Percentiles rank a stretch among this genome's conserved stretches.
phyloP scores from a whole-genome alignment of 2,797 vertebrate genomes.

The Epinephelus awoara region DNA sequence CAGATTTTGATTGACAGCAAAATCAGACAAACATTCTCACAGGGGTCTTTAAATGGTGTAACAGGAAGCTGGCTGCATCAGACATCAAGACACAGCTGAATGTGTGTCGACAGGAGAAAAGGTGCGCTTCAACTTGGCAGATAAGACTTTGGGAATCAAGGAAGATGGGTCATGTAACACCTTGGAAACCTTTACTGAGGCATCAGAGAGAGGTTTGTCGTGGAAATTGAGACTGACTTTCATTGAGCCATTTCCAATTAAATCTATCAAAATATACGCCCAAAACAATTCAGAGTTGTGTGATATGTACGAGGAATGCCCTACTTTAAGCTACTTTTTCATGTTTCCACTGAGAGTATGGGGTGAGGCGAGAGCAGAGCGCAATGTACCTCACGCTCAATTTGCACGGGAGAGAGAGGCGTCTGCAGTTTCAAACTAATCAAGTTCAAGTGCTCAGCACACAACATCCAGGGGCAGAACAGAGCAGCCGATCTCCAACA shows the following conservation, averaged over 20 bases:
- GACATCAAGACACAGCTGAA: slow-evolving; percentile 13
- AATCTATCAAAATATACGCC: slow-evolving; percentile 1
- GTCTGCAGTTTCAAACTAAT: slow-evolving; percentile 20
- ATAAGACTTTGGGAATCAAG: slow-evolving; percentile 2
- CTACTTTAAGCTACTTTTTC: not conserved
- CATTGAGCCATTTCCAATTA: not conserved
- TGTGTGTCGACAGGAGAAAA: slow-evolving; percentile 14
- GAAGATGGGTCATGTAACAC: slow-evolving; percentile 6
- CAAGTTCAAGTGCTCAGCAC: slow-evolving; percentile 5
- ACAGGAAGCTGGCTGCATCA: slow-evolving; percentile 3
- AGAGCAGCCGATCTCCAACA: not conserved
- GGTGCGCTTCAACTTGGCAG: not conserved
- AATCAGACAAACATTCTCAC: slow-evolving; percentile 10
- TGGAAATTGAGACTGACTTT: not conserved
- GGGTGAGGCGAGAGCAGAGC: not conserved
- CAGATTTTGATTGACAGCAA: slow-evolving; percentile 43
- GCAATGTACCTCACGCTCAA: not conserved
- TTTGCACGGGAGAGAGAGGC: not conserved
- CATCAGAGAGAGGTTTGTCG: not conserved
- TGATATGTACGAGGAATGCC: not conserved
- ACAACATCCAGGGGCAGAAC: not conserved
- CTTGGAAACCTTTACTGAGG: slow-evolving; percentile 22
- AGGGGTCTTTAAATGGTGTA: not conserved
- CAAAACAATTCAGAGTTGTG: not conserved
- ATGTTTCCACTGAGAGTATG: not conserved